Evolutionary conservation across 2,888 invertebrate species (phyloP), one percentile per base, ranked within the genome.

Genomic region (Seira musarum): DNA sequence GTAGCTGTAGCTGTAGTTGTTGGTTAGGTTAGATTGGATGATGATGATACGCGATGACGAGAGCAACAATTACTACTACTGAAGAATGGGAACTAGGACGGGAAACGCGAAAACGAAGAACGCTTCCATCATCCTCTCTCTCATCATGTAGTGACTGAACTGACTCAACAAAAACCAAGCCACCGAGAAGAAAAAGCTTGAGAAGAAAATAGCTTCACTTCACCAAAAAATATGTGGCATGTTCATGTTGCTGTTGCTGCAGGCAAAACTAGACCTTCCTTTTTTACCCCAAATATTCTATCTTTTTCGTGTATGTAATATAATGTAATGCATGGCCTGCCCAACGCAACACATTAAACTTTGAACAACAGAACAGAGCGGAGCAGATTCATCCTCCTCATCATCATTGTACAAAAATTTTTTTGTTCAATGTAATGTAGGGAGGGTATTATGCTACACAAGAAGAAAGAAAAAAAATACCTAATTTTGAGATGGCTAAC

Each of bases 191-290:
- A 57, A 57, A 57, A 79, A 79, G 79, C 79, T 79, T 79, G 72
- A 67, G 73, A 71, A 67, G 67, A 70, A 70, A 70, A 70, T 70
- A 70, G 60, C 79, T 78, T 78, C 72, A 73, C 69, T 72, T 78
- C 72, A 72, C 72, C 78, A 79, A n/a, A 79, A 79, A 79, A 72
- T 79, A 72, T 79, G 78, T 72, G 78, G 71, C 71, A 79, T 67
- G 78, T n/a, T n/a, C n/a, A n/a, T n/a, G n/a, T n/a, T n/a, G n/a
- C n/a, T n/a, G n/a, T 79, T 67, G 72, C 78, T 79, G 78, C 78
- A 79, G 78, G 78, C 78, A 79, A 79, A 79, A 79, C 78, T 72
- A 79, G 77, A 78, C 77, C 77, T 78, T 78, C 77, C 77, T 78
- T 78, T 76, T 78, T 78, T 70, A 79, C 78, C 78, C 78, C 72